A percentile compares a stretch with the other conserved stretches of the same genome.
Conservation (phyloP, 2,888 invertebrate species). For the Erebia aethiops region DNA sequence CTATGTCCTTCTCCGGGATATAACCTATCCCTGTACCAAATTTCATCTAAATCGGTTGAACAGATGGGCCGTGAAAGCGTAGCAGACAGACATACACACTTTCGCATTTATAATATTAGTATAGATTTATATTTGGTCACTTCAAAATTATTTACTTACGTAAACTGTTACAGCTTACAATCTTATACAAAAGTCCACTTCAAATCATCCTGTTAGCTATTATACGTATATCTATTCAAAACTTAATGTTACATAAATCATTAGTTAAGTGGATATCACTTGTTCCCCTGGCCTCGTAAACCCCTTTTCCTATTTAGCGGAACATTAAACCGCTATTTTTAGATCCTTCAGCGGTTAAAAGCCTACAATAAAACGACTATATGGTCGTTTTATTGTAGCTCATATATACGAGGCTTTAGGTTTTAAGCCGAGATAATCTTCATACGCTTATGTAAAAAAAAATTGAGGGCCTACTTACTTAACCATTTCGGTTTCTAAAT, state of each 20-base stretch:
- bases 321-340: slow-evolving; percentile 18
- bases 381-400: too few species aligned
- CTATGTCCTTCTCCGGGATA: too few species aligned
- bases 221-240: not conserved
- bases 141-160: too few species aligned
- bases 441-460: not conserved
- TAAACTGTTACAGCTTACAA: too few species aligned
- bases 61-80: too few species aligned
- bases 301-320: slow-evolving; percentile 4
- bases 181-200: too few species aligned
- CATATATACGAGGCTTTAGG: not conserved
- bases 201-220: too few species aligned
- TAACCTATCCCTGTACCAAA: too few species aligned
- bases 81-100: too few species aligned
- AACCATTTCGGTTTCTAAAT: slow-evolving; percentile 2
- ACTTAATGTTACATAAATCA: slow-evolving; percentile 10
- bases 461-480: slow-evolving; percentile 13
- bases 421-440: slow-evolving; percentile 11
- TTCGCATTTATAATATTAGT: too few species aligned
- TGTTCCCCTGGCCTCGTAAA: not conserved
- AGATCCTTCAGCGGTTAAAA: slow-evolving; percentile 3
- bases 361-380: slow-evolving; percentile 22
- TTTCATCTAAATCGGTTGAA: too few species aligned
- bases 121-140: too few species aligned
- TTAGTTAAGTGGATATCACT: not conserved